These are phyloP conservation scores for Steinernema khuongi DNA, from an alignment of 1,140 invertebrate species.

Conservation along the genomic window DNA sequence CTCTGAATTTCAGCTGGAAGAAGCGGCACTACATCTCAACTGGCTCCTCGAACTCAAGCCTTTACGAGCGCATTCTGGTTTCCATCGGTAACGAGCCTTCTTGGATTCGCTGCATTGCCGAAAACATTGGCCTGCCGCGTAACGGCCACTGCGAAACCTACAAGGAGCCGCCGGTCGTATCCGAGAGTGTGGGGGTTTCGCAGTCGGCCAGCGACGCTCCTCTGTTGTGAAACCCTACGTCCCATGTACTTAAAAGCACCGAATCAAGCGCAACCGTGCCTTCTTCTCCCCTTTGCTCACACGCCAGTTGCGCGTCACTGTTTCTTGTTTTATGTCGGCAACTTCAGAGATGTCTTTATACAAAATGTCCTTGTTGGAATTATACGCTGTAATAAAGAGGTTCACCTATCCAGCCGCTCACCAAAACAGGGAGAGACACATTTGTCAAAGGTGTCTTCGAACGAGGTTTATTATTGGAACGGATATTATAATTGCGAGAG, in stretches of 20 bases:
- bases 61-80: slow-evolving; percentile 1
- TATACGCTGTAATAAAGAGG: too few species aligned
- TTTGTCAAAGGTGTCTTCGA: too few species aligned
- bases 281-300: slow-evolving; percentile 4
- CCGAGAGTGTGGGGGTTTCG: neutral
- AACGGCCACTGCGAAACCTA: neutral
- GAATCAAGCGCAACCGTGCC: neutral
- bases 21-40: slow-evolving; percentile 43
- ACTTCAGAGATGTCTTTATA: neutral
- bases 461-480: too few species aligned
- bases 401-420: too few species aligned
- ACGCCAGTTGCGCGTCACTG: neutral
- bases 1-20: slow-evolving; percentile 37
- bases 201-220: neutral
- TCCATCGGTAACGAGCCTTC: neutral
- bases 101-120: slow-evolving; percentile 7
- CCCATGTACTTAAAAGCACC: neutral
- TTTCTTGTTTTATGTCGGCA: neutral
- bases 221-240: neutral
- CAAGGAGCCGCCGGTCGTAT: neutral
- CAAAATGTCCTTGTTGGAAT: too few species aligned
- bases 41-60: slow-evolving; percentile 40
- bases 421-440: too few species aligned
- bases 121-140: neutral
- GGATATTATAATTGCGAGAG: too few species aligned